A percentile compares a stretch with the other conserved stretches of the same genome.
phyloP scores from a whole-genome alignment of 2,888 invertebrate genomes.

The Sinodicranocentrus sp. region DNA sequence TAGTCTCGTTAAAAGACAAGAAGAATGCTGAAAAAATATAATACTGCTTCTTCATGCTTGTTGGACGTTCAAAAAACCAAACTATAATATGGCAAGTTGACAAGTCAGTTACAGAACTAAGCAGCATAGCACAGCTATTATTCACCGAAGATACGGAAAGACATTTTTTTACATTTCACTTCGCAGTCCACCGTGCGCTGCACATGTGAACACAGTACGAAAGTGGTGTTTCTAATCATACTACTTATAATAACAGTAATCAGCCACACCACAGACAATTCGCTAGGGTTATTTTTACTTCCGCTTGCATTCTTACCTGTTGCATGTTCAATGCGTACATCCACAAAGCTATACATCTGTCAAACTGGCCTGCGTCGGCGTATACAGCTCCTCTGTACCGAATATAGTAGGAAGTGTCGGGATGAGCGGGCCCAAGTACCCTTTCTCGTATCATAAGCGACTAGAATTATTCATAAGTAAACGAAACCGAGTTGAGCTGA shows the following conservation, averaged over 20 bases:
- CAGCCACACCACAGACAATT: too few species aligned
- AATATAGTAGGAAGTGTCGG: conserved; percentile 97
- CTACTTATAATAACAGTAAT: too few species aligned
- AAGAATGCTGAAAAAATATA: conserved; percentile 40
- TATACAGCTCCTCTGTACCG: conserved; percentile 95
- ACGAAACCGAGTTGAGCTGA: too few species aligned
- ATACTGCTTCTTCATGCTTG: conserved; percentile 6
- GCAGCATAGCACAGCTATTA: too few species aligned
- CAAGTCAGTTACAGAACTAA: conserved; percentile 9
- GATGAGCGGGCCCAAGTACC: conserved; percentile 95
- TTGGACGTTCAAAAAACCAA: conserved; percentile 25
- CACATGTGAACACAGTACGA: too few species aligned
- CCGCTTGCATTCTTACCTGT: conserved; percentile 72
- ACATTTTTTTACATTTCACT: too few species aligned
- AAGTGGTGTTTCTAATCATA: too few species aligned
- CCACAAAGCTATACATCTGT: conserved; percentile 94
- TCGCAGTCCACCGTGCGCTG: too few species aligned
- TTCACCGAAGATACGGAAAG: too few species aligned
- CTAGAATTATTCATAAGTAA: conserved; percentile 66
- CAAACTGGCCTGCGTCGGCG: conserved; percentile 96
- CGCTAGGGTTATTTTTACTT: conserved; percentile 25
- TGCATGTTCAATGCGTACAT: conserved; percentile 98
- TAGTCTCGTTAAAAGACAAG: conserved; percentile 30
- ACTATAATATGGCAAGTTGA: conserved; percentile 61
- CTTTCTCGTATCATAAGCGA: conserved; percentile 92